Percentiles rank a stretch among this genome's conserved stretches.
Evolutionary conservation across 1,140 invertebrate species (phyloP).

Genomic region (Caenorhabditis tropicalis): DNA sequence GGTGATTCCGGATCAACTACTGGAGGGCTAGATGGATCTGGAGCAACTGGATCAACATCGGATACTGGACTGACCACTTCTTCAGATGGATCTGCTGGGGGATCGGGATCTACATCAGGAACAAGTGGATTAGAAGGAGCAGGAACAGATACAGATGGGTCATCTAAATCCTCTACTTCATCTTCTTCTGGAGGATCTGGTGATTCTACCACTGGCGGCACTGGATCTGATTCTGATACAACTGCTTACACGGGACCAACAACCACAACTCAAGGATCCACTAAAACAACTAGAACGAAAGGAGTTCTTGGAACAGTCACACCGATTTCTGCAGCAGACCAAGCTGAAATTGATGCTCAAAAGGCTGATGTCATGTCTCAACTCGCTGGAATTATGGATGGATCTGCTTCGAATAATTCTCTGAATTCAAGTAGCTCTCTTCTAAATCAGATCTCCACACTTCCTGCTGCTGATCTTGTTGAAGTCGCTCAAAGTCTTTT

Average conservation of each 20-base stretch:
- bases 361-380: not conserved
- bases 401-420: not conserved
- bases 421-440: not conserved
- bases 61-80: not conserved
- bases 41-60: not conserved
- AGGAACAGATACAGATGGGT: not conserved
- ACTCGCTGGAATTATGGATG: not conserved
- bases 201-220: not conserved
- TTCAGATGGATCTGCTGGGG: not conserved
- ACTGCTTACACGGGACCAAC: not conserved
- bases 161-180: not conserved
- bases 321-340: not conserved
- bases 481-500: constrained; percentile 32
- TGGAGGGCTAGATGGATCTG: not conserved
- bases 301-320: not conserved
- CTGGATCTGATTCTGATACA: not conserved
- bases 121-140: not conserved
- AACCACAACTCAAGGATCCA: not conserved
- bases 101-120: not conserved
- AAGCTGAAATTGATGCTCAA: not conserved
- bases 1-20: too few relatives aligned
- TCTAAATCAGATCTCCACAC: not conserved
- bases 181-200: not conserved
- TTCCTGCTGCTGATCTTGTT: not conserved
- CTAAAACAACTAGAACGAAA: not conserved